Evolutionary conservation across 2,113 vertebrate genomes (phyloP), one percentile per base, ranked within the genome.

Genomic region (Syngnathus scovelli): DNA sequence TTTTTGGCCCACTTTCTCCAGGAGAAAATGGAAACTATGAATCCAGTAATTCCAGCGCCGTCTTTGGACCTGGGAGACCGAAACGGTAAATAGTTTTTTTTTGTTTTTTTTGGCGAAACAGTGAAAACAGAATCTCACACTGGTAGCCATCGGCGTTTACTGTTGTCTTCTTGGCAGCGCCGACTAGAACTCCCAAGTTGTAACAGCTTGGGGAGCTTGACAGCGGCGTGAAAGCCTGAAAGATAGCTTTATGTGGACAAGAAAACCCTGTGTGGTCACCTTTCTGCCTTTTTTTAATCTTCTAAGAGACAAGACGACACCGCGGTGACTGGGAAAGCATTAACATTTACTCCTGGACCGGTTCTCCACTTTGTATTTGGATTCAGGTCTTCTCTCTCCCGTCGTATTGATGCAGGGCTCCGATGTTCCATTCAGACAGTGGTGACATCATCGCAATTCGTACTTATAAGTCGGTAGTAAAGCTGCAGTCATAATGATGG

Each of bases 251-350:
- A 71, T 78, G 72, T 80, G 78, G 43, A 36, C 56, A 67, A 67
- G 66, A 52, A 37, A 71, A 43, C 59, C 36, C 46, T 64, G 46
- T 56, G 67, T 46, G 66, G 69, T 39, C 71, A 68, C 69, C 7
- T 71, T 64, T 63, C 61, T 68, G 9, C 41, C 23, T 70, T 68
- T 69, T 63, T 71, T 63, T n/a, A 69, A 71, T 33, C 54, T 56
- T 43, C 68, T 59, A 61, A 71, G 44, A 70, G 66, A 61, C 41
- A 8, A 7, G 18, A 23, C 56, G 23, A 23, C 61, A 7, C 11
- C 65, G 77, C 65, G 78, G 78, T 85, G 27, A 33, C 27, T 33
- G 84, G 86, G 86, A 86, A 86, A 85, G 79, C 7, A 23, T 68
- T 81, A 85, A 81, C 81, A 83, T 86, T 86, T 84, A 77, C 71